phyloP scores from a whole-genome alignment of 2,797 vertebrate genomes.

The Scyliorhinus canicula region DNA sequence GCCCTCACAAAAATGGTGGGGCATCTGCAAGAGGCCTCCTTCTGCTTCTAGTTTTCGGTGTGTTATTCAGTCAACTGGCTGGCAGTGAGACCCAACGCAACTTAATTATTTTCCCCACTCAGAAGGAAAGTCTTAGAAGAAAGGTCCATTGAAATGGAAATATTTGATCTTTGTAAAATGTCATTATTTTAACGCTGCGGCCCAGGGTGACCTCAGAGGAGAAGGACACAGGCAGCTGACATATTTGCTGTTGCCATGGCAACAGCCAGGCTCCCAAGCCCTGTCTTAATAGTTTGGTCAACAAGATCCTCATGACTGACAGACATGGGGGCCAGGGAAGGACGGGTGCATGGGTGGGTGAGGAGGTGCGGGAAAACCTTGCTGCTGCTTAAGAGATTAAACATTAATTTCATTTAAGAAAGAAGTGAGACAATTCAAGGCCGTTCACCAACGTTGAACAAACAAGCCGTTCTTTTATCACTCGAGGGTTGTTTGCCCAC shows the following conservation, averaged over 20 bases:
- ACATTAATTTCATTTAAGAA: background rate
- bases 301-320: too few species aligned
- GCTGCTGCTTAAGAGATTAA: background rate
- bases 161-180: background rate
- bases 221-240: background rate
- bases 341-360: background rate
- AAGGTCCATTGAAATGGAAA: background rate
- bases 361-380: background rate
- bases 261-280: background rate
- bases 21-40: too few species aligned
- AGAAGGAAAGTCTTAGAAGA: background rate
- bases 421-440: background rate
- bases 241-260: background rate
- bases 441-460: background rate
- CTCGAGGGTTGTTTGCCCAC: background rate
- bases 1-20: too few species aligned
- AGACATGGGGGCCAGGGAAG: too few species aligned
- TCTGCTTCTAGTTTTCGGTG: too few species aligned
- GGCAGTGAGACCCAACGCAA: background rate
- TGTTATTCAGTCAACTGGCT: background rate
- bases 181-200: background rate
- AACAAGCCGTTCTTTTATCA: background rate
- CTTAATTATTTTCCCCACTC: background rate
- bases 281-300: background rate
- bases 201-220: background rate